Evolutionary conservation across 2,888 invertebrate species (phyloP), one percentile per base, ranked within the genome.

Genomic region (Ptychoptera contaminata): DNA sequence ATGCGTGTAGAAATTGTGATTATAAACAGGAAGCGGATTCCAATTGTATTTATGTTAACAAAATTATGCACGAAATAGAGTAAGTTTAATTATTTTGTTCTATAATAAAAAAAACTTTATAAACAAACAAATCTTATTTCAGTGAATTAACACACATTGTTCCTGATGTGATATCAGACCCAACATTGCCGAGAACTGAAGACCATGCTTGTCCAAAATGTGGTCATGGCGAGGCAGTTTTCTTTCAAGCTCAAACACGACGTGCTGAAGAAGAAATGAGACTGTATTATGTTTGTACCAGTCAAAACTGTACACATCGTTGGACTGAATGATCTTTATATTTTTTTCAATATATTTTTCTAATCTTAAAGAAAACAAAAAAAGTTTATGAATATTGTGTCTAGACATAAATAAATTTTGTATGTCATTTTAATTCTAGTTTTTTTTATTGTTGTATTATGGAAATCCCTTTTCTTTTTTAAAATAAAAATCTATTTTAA

Each of bases 11-110:
- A 58, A 96, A 97, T 71, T 97, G 97, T 67, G 93, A 96, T 56
- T 97, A 93, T 63, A 92, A 93, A 61, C 91, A 94, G 64, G 73
- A 87, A 42, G 94, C 98, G 0, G 94, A 94, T 59, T 97, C 94
- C 45, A 93, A 94, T 59, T 99, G 98, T 61, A 97, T 98, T 48
- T 98, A 99, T 61, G 97, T 98, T 1, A 98, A 99, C 77, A 97
- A 97, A 75, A 94, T 98, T 73, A 94, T 93, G 80, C 98, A 98
- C 80, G 97, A 99, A 82, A 93, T 99, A 49, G 94, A 96, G 83
- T 83, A 68, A 75, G 80, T 40, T 42, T 29, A 8, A n/a, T 32
- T 16, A 47, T 37, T 42, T 41, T 40, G 16, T 42, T 37, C 36
- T n/a, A 37, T 23, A 34, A 38, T 43, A 41, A 39, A 11, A 37